Evolutionary conservation across 2,113 vertebrate species (phyloP), one percentile per base, ranked within the genome.

Genomic region (Taurulus bubalis): DNA sequence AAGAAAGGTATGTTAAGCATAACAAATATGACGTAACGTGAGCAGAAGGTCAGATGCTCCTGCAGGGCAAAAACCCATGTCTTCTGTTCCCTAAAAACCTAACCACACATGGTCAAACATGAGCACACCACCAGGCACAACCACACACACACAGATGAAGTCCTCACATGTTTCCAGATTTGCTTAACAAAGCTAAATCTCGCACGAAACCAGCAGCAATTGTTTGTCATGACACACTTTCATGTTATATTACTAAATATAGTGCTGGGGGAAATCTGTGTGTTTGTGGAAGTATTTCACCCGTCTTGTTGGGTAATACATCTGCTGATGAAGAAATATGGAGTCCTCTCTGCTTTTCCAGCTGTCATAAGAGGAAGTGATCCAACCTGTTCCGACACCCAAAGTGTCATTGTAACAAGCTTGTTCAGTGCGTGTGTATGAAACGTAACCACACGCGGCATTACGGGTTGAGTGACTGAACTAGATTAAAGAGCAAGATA

Each of bases 41-140:
- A 16, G 30, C 16, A 65, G 62, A 86, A 71, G 71, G 80, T 91
- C 85, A 90, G 75, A 30, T 82, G 76, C 20, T 89, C 15, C 40
- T 11, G 4, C 12, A 30, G 22, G 16, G 8, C 45, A 51, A 82
- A 82, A 74, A 34, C 65, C 79, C 59, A 79, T 4, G 9, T 24
- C n/a, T 30, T 76, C 70, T 81, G 87, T 90, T 90, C 80, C 84
- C 70, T 42, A 63, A 58, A 83, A 89, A 89, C 90, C 71, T 72
- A 60, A 73, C 6, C 34, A 66, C 14, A 36, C 2, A 8, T 20
- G 51, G 5, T 60, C 20, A 75, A 59, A 78, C 10, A 60, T 10
- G 1, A 15, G 28, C 6, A 71, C 56, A 28, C 10, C 40, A n/a
- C 11, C 49, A 49, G 20, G 0, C 11, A 47, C 8, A 38, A 28